Conservation (phyloP, 2,888 invertebrate genomes). For the Miltochrista miniata region DNA sequence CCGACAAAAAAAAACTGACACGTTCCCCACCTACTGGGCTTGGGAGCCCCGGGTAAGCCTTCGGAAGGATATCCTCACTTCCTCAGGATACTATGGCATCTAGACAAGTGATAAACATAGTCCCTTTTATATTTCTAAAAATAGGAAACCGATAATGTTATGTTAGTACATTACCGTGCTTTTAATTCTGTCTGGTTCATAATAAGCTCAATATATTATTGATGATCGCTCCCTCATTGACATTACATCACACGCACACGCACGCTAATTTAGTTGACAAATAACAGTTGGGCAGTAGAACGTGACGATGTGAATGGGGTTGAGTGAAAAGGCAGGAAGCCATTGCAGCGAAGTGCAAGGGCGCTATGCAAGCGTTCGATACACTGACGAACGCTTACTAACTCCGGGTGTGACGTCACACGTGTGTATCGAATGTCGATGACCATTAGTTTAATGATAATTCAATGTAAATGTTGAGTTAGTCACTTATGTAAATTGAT, state of each 20-base stretch:
- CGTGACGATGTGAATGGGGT: slow-evolving; percentile 67
- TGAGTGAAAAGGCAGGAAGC: slow-evolving; percentile 66
- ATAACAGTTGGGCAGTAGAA: slow-evolving; percentile 53
- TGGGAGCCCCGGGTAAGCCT: no score
- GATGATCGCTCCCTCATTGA: slow-evolving; percentile 25
- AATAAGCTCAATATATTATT: slow-evolving; percentile 8
- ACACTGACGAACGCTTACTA: slow-evolving; percentile 11
- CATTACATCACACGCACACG: slow-evolving; percentile 42
- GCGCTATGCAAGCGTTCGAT: slow-evolving; percentile 43
- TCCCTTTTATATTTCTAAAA: no score
- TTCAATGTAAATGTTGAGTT: slow-evolving; percentile 20
- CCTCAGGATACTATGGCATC: no score
- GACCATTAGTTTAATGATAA: slow-evolving; percentile 23
- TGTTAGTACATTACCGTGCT: no score
- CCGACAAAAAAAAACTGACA: no score
- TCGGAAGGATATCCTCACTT: no score
- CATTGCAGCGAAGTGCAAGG: slow-evolving; percentile 61
- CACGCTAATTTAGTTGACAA: slow-evolving; percentile 45
- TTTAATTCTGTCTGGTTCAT: slow-evolving; percentile 3
- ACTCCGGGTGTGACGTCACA: slow-evolving; percentile 35
- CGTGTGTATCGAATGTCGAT: slow-evolving; percentile 29
- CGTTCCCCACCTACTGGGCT: no score
- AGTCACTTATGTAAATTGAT: not conserved
- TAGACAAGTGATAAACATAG: no score
- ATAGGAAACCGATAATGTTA: no score